A percentile compares a stretch with the other conserved stretches of the same genome.
These are phyloP conservation scores for Lynx canadensis DNA, from an alignment of 2,113 vertebrate species.

Conservation along the genomic window DNA sequence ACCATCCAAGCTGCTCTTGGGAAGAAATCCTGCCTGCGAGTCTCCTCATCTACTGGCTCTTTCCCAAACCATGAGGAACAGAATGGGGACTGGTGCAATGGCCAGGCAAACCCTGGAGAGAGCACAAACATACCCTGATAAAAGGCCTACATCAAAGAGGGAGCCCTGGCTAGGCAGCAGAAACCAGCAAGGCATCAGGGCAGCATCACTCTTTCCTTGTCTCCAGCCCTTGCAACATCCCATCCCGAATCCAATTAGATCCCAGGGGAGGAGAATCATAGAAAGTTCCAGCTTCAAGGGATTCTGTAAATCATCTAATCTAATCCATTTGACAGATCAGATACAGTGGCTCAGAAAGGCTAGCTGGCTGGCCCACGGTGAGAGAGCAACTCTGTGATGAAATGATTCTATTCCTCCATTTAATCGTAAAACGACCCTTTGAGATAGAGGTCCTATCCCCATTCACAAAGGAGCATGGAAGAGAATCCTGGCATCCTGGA, in stretches of 20 bases:
- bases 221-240: slow-evolving; percentile 64
- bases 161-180: neutral
- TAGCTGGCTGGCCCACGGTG: neutral
- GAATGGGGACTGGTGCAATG: slow-evolving; percentile 34
- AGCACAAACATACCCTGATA: slow-evolving; percentile 60
- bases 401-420: neutral
- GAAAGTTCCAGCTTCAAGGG: slow-evolving; percentile 47
- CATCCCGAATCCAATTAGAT: slow-evolving; percentile 32
- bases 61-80: slow-evolving; percentile 58
- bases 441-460: neutral
- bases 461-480: neutral
- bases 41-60: slow-evolving; percentile 69
- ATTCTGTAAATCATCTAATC: slow-evolving; percentile 61
- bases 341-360: slow-evolving; percentile 41
- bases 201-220: slow-evolving; percentile 29
- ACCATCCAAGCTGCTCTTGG: slow-evolving; percentile 75
- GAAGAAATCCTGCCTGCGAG: slow-evolving; percentile 79
- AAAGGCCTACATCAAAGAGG: slow-evolving; percentile 68
- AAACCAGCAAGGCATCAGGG: slow-evolving; percentile 63
- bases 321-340: slow-evolving; percentile 59
- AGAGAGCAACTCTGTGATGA: neutral
- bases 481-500: slow-evolving; percentile 32
- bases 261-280: slow-evolving; percentile 44
- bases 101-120: slow-evolving; percentile 57
- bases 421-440: neutral